Evolutionary conservation across 1,140 invertebrate genomes (phyloP).

Genomic region (Lithobius niger): DNA sequence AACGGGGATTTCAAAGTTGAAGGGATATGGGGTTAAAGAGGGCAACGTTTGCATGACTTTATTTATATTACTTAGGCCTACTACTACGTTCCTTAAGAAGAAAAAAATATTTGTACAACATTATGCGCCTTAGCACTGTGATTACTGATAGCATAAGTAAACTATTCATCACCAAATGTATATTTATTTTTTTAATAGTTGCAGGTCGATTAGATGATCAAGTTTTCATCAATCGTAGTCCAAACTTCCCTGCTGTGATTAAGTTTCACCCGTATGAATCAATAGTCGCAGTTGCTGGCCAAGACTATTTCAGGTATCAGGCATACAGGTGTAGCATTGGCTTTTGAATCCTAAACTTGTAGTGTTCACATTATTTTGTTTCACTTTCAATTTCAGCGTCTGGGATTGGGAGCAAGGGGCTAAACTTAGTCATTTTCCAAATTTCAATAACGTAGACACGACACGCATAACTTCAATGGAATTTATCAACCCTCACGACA

Average conservation of each 20-base stretch:
- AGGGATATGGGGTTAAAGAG: no score
- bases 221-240: conserved; percentile 65
- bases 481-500: conserved; percentile 79
- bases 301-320: conserved; percentile 53
- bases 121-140: no score
- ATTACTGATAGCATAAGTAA: no score
- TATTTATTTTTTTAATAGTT: conserved; percentile 23
- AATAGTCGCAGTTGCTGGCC: conserved; percentile 69
- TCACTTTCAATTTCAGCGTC: conserved; percentile 29
- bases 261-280: conserved; percentile 81
- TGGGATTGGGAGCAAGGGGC: conserved; percentile 38
- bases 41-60: no score
- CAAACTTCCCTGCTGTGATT: conserved; percentile 57
- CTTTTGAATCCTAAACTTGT: neutral
- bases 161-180: no score
- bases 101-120: no score
- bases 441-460: conserved; percentile 28
- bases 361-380: neutral
- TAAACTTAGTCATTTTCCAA: conserved; percentile 28
- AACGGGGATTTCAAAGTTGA: no score
- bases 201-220: conserved; percentile 55
- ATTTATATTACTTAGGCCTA: no score
- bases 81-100: no score
- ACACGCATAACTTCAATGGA: conserved; percentile 63
- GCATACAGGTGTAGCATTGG: neutral